phyloP scores from a whole-genome alignment of 2,797 vertebrate species.

The Sebastes oblongus region DNA sequence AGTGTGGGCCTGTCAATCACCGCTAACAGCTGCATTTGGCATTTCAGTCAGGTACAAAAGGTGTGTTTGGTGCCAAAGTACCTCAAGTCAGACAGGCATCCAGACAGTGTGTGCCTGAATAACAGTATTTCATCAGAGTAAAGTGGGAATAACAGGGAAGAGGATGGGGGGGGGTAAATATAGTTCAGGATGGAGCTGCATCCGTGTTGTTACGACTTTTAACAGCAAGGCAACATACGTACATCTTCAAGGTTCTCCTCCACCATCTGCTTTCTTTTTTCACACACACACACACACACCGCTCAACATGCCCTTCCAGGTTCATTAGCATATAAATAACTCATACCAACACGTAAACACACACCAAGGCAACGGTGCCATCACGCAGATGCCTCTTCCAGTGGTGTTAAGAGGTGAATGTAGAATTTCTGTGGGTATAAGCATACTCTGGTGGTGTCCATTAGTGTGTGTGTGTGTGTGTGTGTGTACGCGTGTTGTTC shows the following conservation, averaged over 20 bases:
- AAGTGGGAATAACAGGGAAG: slow-evolving; percentile 55
- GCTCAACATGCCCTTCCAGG: slow-evolving; percentile 48
- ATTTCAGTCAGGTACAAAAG: slow-evolving; percentile 71
- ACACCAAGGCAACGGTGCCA: slow-evolving; percentile 24
- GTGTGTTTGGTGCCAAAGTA: slow-evolving; percentile 70
- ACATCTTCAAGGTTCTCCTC: slow-evolving; percentile 45
- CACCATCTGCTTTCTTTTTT: slow-evolving; percentile 30
- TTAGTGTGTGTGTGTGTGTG: slow-evolving; percentile 2
- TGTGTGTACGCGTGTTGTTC: slow-evolving; percentile 7
- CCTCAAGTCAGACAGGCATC: slow-evolving; percentile 65
- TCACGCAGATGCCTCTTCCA: slow-evolving; percentile 46
- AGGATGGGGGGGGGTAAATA: slow-evolving; percentile 49
- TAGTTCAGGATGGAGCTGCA: slow-evolving; percentile 38
- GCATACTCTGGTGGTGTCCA: slow-evolving; percentile 26
- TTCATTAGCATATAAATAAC: slow-evolving; percentile 77
- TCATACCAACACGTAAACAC: slow-evolving; percentile 52
- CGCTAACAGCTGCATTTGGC: slow-evolving; percentile 55
- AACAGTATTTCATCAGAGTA: slow-evolving; percentile 72
- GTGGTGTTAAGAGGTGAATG: slow-evolving; percentile 49
- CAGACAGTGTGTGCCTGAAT: slow-evolving; percentile 62
- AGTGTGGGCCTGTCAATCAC: slow-evolving; percentile 67
- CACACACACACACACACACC: neutral
- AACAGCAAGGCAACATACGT: slow-evolving; percentile 23
- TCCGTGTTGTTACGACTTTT: slow-evolving; percentile 29
- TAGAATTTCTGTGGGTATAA: slow-evolving; percentile 43